Conservation (phyloP, 2,888 invertebrate species). For the Acholoe squamosa region DNA sequence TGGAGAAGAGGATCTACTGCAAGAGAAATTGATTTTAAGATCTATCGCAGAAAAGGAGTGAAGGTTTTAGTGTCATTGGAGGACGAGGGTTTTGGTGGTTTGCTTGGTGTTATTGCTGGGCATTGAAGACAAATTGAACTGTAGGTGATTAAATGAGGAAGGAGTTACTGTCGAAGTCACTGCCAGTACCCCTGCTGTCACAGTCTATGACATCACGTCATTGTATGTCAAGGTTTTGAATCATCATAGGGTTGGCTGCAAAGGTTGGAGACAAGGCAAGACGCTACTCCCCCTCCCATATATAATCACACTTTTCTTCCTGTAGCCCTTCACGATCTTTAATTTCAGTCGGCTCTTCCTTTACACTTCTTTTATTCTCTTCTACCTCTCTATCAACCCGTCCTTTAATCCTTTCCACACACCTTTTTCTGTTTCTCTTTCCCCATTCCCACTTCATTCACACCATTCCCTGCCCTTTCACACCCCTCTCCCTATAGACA, state of each 20-base stretch:
- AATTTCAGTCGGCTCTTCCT: neutral
- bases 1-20: too few species aligned
- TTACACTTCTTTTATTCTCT: neutral
- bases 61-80: too few species aligned
- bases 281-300: neutral
- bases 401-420: neutral
- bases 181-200: too few species aligned
- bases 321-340: neutral
- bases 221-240: neutral
- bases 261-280: neutral
- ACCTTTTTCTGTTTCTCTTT: neutral
- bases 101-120: too few species aligned
- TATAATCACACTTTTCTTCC: neutral
- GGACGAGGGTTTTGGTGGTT: too few species aligned
- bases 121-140: too few species aligned
- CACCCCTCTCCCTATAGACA: neutral
- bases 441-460: neutral
- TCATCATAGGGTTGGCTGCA: neutral
- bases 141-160: too few species aligned
- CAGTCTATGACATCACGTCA: too few species aligned
- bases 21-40: too few species aligned
- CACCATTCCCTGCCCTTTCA: neutral
- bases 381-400: neutral
- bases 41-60: too few species aligned
- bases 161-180: too few species aligned